phyloP scores from a whole-genome alignment of 2,113 vertebrate species.

The Nymphicus hollandicus region DNA sequence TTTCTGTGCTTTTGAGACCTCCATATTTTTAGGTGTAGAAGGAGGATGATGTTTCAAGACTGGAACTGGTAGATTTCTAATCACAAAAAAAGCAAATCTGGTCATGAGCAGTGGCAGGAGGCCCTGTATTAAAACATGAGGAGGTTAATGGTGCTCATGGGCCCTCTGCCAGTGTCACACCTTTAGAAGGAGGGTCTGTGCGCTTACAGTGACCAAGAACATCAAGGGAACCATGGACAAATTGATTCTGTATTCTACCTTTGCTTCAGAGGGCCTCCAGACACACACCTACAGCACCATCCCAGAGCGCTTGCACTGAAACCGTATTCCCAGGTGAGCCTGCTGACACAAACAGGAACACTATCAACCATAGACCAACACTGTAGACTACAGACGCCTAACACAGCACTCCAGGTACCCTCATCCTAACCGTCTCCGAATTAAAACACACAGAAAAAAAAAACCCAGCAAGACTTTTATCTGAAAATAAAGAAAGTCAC shows the following conservation, averaged over 20 bases:
- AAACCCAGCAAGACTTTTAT: background rate
- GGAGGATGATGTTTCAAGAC: background rate
- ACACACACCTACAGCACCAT: background rate
- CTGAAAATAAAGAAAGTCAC: background rate
- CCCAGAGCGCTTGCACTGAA: rapidly evolving
- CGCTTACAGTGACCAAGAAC: background rate
- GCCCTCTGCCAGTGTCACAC: background rate
- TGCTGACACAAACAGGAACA: background rate
- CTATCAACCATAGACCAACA: background rate
- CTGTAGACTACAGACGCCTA: rapidly evolving
- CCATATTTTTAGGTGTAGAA: background rate
- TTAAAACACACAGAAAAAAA: background rate
- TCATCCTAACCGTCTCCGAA: background rate
- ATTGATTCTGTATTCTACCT: background rate
- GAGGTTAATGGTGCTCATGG: background rate
- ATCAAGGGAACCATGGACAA: background rate
- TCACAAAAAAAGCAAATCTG: background rate
- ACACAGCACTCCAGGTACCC: background rate
- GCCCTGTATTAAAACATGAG: background rate
- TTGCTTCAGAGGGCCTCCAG: background rate
- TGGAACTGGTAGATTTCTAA: background rate
- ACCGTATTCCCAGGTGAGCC: background rate
- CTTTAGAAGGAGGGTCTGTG: background rate
- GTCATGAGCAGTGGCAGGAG: background rate
- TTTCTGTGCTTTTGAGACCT: background rate